Evolutionary conservation across 2,888 invertebrate genomes (phyloP).

Genomic region (Heliothis peltigera): DNA sequence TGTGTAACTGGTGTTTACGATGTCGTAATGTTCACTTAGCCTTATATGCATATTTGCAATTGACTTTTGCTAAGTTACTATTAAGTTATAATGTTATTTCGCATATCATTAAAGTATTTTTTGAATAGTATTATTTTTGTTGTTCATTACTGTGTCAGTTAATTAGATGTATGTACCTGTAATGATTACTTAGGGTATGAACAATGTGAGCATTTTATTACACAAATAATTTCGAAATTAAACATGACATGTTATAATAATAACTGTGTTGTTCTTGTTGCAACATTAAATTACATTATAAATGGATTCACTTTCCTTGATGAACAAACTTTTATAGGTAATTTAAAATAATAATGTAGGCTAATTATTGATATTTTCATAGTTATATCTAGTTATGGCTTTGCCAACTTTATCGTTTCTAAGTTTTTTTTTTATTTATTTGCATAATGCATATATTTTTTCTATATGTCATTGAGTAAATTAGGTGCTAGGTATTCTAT

Average conservation of each 20-base stretch:
- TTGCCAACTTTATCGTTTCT: slow-evolving; percentile 26
- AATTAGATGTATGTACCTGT: slow-evolving; percentile 51
- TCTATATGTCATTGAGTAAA: slow-evolving; percentile 48
- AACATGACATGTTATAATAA: slow-evolving; percentile 9
- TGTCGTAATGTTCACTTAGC: slow-evolving; percentile 11
- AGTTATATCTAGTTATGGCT: slow-evolving; percentile 40
- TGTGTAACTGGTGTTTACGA: background rate
- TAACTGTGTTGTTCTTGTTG: slow-evolving; percentile 13
- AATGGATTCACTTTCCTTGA: slow-evolving; percentile 38
- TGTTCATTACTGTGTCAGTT: slow-evolving; percentile 51
- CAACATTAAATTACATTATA: slow-evolving; percentile 15
- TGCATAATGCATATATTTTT: slow-evolving; percentile 66
- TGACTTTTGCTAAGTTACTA: slow-evolving; percentile 54
- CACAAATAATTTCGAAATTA: slow-evolving; percentile 34
- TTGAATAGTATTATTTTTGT: slow-evolving; percentile 65
- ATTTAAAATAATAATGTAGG: slow-evolving; percentile 16
- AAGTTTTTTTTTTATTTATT: slow-evolving; percentile 45
- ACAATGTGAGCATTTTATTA: slow-evolving; percentile 55
- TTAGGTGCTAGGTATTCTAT: slow-evolving; percentile 54
- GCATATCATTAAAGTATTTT: slow-evolving; percentile 73
- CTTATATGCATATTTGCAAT: slow-evolving; percentile 23
- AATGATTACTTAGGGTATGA: slow-evolving; percentile 45
- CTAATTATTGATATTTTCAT: slow-evolving; percentile 48
- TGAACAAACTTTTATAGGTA: slow-evolving; percentile 22
- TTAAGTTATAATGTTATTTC: slow-evolving; percentile 64